Conservation (phyloP, 2,113 vertebrate genomes). For the Sisor rabdophorus region DNA sequence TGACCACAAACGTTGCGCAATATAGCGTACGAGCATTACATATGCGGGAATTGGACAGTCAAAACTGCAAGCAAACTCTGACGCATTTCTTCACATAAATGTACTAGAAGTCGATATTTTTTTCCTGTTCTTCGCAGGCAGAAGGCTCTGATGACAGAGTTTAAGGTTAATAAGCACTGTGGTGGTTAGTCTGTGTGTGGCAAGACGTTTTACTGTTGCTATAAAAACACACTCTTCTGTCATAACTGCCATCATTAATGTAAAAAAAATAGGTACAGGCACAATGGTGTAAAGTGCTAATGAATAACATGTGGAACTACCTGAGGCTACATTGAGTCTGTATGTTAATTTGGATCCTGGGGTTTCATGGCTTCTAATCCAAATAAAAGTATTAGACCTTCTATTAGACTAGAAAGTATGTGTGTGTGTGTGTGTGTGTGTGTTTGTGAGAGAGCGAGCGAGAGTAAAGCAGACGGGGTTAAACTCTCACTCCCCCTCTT, state of each 20-base stretch:
- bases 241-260: slow-evolving; percentile 6
- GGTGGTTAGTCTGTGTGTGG: neutral
- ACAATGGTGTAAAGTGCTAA: neutral
- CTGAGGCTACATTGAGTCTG: neutral
- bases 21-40: neutral
- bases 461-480: neutral
- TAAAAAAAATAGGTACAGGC: neutral
- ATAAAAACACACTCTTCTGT: neutral
- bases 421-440: neutral
- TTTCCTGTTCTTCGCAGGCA: slow-evolving; percentile 14
- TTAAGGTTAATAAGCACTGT: slow-evolving; percentile 34
- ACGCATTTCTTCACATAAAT: slow-evolving; percentile 17
- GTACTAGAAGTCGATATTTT: slow-evolving; percentile 27
- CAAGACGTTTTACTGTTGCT: neutral
- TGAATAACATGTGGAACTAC: neutral
- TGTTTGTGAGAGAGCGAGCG: neutral
- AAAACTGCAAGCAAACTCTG: neutral
- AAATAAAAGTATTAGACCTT: slow-evolving; percentile 1
- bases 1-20: no score
- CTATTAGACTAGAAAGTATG: no score
- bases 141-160: slow-evolving; percentile 24
- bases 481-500: slow-evolving; percentile 16
- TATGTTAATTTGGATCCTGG: neutral
- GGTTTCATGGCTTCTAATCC: neutral
- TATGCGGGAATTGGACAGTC: neutral